Evolutionary conservation across 2,797 vertebrate species (phyloP), one percentile per base, ranked within the genome.

Genomic region (Propithecus deckenii): DNA sequence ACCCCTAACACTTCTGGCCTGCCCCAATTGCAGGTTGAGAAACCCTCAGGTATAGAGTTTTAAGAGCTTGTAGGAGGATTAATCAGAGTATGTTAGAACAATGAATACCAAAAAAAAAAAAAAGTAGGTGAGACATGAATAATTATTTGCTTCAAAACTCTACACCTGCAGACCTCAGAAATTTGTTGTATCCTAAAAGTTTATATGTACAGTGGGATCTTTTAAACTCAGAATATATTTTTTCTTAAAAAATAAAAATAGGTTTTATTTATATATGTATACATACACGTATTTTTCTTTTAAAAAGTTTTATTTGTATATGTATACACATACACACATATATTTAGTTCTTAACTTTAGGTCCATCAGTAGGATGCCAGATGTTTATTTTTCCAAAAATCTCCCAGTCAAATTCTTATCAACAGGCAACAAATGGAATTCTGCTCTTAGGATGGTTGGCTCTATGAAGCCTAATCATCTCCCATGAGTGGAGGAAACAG

Each of bases 401-500:
- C 48, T 74, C 95, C 55, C 32, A 41, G 41, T 41, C 41, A 87
- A 95, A 20, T 79, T 80, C 86, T 96, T 63, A 61, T 92, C 88
- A 65, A 94, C 14, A 69, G 87, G 0, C 43, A 96, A 46, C 52
- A 91, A 86, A 67, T 72, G 63, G 17, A 74, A 79, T 46, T 55
- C 14, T 86, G 28, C 22, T 71, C 1, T 78, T 28, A 59, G 11
- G 14, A 65, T 30, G 15, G 90, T 20, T 5, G 15, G 48, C 79
- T 46, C 52, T 3, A 4, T 20, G 61, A 85, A 87, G 97, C 22
- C 28, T 95, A 67, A 59, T 84, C 78, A 91, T 90, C 67, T 74
- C 28, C 10, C 95, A 94, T 93, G 55, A 75, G 11, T 41, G 83
- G 74, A 95, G n/a, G 91, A 94, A 71, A 92, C 61, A 85, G 43